Evolutionary conservation across 2,888 invertebrate species (phyloP), one percentile per base, ranked within the genome.

Genomic region (Leucoma salicis): DNA sequence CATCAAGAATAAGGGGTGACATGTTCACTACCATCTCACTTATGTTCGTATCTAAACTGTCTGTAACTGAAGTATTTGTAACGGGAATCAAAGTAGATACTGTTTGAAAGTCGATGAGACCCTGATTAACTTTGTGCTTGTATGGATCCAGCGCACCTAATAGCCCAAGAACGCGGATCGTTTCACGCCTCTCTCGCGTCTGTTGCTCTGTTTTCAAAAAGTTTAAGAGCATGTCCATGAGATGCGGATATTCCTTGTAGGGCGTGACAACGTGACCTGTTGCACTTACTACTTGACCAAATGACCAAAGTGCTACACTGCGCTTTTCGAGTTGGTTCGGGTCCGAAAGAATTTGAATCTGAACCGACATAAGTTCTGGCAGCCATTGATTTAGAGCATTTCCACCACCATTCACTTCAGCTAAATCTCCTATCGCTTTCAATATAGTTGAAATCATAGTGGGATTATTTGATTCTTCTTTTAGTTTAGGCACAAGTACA

Each of bases 61-160:
- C 93, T 28, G 92, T 91, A 49, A 94, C 94, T 8, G 91, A 87
- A 1, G 93, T 90, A 70, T 94, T 92, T 1, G 93, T 92, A 63
- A 94, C 92, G 0, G 97, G 95, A 44, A 97, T 94, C 24, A 97
- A 89, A 5, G 95, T 94, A 0, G 96, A 94, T 53, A 95, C 94
- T 5, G 93, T 94, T 77, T 96, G 95, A 46, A 94, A 95, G 71
- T 97, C 97, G 39, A 98, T 96, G 55, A 97, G 92, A 0, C 99
- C 99, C 49, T 97, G 92, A 78, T 96, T 97, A 84, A 99, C 96
- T 88, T 98, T 99, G 75, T 99, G 97, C 69, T 97, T 97, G 84
- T 99, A 99, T 0, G 99, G 99, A 91, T 99, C 99, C 62, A 99
- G 91, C 0, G 99, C 99, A 3, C 99, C 99, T 0, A 99, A 89